A percentile compares a stretch with the other conserved stretches of the same genome.
Evolutionary conservation across 2,888 invertebrate species (phyloP).

Genomic region (Agonopterix subpropinquella): DNA sequence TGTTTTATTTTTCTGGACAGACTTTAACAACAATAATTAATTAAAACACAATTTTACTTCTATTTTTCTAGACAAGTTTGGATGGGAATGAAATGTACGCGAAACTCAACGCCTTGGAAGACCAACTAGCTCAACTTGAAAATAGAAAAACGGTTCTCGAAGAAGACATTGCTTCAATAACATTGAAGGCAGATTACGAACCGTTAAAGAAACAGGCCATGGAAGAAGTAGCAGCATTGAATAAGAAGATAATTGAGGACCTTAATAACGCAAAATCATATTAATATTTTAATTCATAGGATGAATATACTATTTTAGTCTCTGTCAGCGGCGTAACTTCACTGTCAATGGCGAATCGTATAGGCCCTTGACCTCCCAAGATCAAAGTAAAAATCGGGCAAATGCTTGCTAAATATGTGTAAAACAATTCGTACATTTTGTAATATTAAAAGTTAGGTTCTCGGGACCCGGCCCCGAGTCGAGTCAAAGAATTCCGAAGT

Average conservation of each 20-base stretch:
- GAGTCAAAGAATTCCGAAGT: no score
- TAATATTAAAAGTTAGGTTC: no score
- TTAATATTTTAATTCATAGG: slow-evolving; percentile 15
- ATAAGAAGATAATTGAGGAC: slow-evolving; percentile 70
- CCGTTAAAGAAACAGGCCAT: slow-evolving; percentile 77
- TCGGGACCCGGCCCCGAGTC: no score
- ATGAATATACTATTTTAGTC: no score
- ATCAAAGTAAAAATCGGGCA: no score
- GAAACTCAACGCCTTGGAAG: slow-evolving; percentile 81
- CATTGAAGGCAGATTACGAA: slow-evolving; percentile 80
- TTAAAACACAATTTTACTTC: not conserved
- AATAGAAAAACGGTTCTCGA: slow-evolving; percentile 80
- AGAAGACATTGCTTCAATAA: slow-evolving; percentile 81
- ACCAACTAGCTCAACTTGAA: slow-evolving; percentile 80
- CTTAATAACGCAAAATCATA: slow-evolving; percentile 51
- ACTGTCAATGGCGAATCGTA: no score
- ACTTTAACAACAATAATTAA: not conserved
- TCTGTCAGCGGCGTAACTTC: no score
- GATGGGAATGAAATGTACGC: slow-evolving; percentile 83
- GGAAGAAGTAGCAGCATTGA: slow-evolving; percentile 71
- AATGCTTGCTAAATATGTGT: no score
- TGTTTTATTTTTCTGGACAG: no score
- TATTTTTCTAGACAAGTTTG: slow-evolving; percentile 69
- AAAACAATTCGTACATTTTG: no score
- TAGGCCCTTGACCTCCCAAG: no score